Evolutionary conservation across 2,113 vertebrate genomes (phyloP).

Genomic region (Aspidoscelis tigris): DNA sequence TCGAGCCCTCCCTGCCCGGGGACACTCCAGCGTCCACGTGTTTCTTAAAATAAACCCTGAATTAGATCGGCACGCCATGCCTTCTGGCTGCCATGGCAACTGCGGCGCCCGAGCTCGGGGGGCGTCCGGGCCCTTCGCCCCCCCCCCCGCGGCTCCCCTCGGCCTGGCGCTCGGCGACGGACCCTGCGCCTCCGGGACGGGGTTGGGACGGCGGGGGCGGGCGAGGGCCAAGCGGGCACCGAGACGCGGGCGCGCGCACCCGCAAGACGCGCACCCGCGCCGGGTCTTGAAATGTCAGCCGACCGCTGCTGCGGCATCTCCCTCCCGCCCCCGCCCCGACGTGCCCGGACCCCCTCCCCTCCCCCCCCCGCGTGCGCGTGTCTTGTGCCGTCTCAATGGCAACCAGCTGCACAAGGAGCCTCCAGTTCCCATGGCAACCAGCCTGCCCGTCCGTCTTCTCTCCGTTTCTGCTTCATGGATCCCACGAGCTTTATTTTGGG

Average conservation of each 20-base stretch:
- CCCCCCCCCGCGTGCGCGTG: too few species aligned
- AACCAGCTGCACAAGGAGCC: conserved; percentile 75
- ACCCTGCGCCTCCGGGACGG: not conserved
- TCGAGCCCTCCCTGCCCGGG: not conserved
- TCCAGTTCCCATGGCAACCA: conserved; percentile 66
- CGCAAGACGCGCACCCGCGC: not conserved
- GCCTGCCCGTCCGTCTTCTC: conserved; percentile 12
- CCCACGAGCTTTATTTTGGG: not conserved
- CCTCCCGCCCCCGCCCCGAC: not conserved
- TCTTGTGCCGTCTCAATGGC: conserved; percentile 65
- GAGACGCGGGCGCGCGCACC: not conserved
- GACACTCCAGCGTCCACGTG: not conserved
- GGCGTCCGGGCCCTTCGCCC: not conserved
- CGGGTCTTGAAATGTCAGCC: not conserved
- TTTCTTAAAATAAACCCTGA: conserved; percentile 18
- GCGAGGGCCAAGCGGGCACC: too few species aligned
- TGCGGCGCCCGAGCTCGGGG: not conserved
- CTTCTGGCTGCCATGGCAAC: conserved; percentile 27
- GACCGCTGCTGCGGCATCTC: conserved; percentile 2
- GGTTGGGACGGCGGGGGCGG: too few species aligned
- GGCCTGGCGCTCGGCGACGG: not conserved
- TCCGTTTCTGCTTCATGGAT: conserved; percentile 2
- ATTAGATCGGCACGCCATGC: not conserved
- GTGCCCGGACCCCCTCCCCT: not conserved
- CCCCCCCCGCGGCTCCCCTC: not conserved